Base-by-base conservation (phyloP, 2,113 vertebrate genomes). In the Paratilapia polleni region DNA sequence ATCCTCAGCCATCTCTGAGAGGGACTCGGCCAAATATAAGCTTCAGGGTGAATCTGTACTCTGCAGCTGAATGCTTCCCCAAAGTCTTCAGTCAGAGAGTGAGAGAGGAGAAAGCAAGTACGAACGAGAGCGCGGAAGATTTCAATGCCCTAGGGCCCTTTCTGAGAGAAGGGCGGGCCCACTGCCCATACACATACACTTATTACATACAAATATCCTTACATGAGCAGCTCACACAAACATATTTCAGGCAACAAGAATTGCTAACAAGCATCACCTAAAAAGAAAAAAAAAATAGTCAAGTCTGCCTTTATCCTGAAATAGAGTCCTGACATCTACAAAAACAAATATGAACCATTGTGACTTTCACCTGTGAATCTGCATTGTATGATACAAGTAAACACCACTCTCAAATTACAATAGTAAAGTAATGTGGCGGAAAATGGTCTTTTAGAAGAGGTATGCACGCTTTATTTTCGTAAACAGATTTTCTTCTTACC, bases 121-220 rank as follows among this genome's bases (percentile, higher is more conserved):
- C 77, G 80, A 84, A 41, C 12, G 52, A 80, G 63, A 77, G 38
- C 49, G 28, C 4, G 11, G 80, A 26, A 86, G 82, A 54, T 77
- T 87, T 36, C 52, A 82, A 88, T 84, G 85, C 90, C 90, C 78
- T 24, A 31, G 76, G 89, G 94, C 89, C 77, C 77, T 81, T 89
- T 92, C 89, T 85, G 78, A 88, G 60, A 77, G 79, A 82, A 83
- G 87, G 59, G 79, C 78, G 79, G 81, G 88, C 78, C 85, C 77
- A 90, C 88, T 81, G 83, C 86, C 92, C 87, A 84, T 38, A 75
- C 82, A 82, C 84, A 92, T 87, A 85, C 38, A 77, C 81, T 91
- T 78, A 84, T 88, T 85, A 83, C 84, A 90, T 80, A 76, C 87
- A 89, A 92, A 89, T 81, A 81, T 90, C 73, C 60, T 73, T 77